Base-by-base conservation (phyloP, 2,113 vertebrate genomes). In the Tachysurus vachellii region DNA sequence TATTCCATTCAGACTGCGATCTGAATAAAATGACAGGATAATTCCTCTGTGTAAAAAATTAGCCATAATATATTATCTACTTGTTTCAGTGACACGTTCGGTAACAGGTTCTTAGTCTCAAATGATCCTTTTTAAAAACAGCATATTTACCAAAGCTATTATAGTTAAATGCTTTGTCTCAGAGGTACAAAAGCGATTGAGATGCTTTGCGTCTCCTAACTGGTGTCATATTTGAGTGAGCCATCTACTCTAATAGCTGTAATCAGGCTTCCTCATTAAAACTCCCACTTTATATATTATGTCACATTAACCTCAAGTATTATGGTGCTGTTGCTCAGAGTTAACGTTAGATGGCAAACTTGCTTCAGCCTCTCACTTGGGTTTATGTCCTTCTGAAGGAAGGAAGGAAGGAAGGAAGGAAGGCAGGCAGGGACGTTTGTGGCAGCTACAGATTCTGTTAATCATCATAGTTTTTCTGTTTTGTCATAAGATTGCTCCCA, bases 31-130 rank as follows among this genome's bases (percentile, higher is more conserved):
- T 56, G 82, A 85, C 82, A 59, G 54, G 81, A 82, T 91, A 56
- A 83, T 84, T n/a, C 44, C 61, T 73, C 59, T 75, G 86, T 86
- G 83, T 85, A 80, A 80, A 89, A 89, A 79, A 84, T 82, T 89
- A 76, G 89, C 90, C 90, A 86, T 86, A 91, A 89, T 83, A 56
- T 86, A 90, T 90, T 90, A 85, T 85, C 90, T 90, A 86, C 90
- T 91, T 88, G 87, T 89, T 70, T 59, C 83, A 44, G n/a, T 88
- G 83, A 73, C 73, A 85, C 71, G 28, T 85, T 88, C 84, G 90
- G 88, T 85, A 88, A 47, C 70, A 64, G 80, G 90, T 88, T 81
- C 53, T 86, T 83, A 44, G 42, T 85, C 85, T 89, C 68, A 57
- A 85, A 89, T 66, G n/a, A 89, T 71, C 64, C 66, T 26, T 66